Base-by-base conservation (phyloP, 2,888 invertebrate genomes). In the Apodemia hepburni region DNA sequence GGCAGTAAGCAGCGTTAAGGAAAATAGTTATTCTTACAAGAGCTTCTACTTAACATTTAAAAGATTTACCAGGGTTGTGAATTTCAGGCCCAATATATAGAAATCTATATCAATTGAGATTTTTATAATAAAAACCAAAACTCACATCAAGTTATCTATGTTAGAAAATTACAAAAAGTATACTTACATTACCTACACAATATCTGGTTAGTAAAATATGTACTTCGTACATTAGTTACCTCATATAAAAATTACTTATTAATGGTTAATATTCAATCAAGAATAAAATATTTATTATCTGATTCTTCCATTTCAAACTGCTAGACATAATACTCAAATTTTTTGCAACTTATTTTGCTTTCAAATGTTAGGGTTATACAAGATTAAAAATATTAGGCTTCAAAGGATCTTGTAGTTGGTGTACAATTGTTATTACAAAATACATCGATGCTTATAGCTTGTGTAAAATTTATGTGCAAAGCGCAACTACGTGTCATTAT, bases 51-150 rank as follows among this genome's bases (percentile, higher is more conserved):
- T 22, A 51, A 18, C 2, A 51, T 12, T 47, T 47, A 17, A 51
- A 51, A 51, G 51, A 22, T 51, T 51, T 51, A 51, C 11, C 15
- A 51, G 51, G 51, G 51, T 51, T 51, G 51, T 51, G 51, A 51
- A 22, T 51, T 51, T 51, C 51, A 51, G 51, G 51, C 51, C 51
- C 51, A 51, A 51, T 51, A 17, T 47, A 17, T 17, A 17, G 9
- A 12, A 49, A 11, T 22, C 51, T n/a, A 22, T 12, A 22, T 22
- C 11, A 18, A 22, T 9, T 49, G 18, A 49, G 11, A 22, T 11
- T 51, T 38, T 38, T 38, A 38, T 38, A 38, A 38, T 11, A 11
- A 11, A 38, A 38, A 9, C 38, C 11, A 11, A 38, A 38, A 38
- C 38, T 11, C 3, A 38, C 38, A 38, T 38, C 12, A 35, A 35